These are phyloP conservation scores for Tetranychus piercei DNA, from an alignment of 2,888 invertebrate species.

Conservation along the genomic window DNA sequence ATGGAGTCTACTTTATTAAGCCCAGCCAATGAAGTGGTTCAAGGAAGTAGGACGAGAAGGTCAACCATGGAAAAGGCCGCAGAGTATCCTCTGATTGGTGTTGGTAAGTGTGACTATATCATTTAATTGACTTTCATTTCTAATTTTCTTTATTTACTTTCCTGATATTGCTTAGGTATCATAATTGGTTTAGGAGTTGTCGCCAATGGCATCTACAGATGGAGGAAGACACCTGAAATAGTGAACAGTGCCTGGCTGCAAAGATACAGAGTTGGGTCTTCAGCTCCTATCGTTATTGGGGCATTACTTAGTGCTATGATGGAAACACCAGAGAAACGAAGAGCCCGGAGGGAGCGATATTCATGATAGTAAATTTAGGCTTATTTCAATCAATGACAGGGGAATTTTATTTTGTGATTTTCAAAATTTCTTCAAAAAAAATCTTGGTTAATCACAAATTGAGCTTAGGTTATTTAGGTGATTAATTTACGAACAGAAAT, in stretches of 20 bases:
- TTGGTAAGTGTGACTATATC: background rate
- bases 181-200: background rate
- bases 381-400: conserved; percentile 6
- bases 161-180: background rate
- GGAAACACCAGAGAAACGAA: background rate
- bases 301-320: background rate
- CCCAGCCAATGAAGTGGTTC: too few relatives aligned
- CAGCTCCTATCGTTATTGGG: background rate
- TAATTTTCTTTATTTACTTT: background rate
- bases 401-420: conserved; percentile 20
- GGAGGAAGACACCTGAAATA: background rate
- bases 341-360: background rate
- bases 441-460: too few relatives aligned
- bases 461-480: too few relatives aligned
- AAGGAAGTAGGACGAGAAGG: background rate
- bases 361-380: conserved; percentile 19
- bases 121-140: background rate
- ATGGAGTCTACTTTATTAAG: too few relatives aligned
- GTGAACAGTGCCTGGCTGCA: background rate
- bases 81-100: background rate
- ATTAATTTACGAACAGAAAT: too few relatives aligned
- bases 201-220: background rate
- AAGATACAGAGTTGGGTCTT: background rate
- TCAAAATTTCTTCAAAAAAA: too few relatives aligned
- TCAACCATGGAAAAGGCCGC: background rate